A percentile compares a stretch with the other conserved stretches of the same genome.
These are phyloP conservation scores for Chaetodon trifasciatus DNA, from an alignment of 2,797 vertebrate species.

Conservation along the genomic window DNA sequence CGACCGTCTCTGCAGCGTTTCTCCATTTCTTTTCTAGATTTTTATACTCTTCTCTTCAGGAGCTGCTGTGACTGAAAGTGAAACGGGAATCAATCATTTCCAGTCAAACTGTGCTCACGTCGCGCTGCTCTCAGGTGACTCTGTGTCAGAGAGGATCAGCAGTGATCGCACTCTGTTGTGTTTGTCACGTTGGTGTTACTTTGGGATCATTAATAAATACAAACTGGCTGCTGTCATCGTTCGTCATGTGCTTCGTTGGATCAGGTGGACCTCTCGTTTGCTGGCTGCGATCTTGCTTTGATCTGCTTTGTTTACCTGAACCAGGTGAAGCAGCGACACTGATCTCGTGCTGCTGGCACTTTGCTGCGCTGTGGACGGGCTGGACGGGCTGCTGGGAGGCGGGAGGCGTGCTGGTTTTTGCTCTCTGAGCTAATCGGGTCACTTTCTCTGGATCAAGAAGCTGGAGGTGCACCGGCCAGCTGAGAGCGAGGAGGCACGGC, in stretches of 20 bases:
- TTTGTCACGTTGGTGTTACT: too few species aligned
- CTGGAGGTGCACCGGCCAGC: constrained; percentile 16
- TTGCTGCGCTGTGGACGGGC: constrained; percentile 7
- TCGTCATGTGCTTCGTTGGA: too few species aligned
- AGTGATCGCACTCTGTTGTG: too few species aligned
- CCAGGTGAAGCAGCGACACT: neutral
- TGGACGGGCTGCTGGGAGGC: constrained; percentile 1
- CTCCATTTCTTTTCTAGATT: too few species aligned
- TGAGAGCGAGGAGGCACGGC: neutral
- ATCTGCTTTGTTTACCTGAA: neutral
- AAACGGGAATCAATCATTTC: too few species aligned
- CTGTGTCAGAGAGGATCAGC: too few species aligned
- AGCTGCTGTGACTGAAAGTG: too few species aligned
- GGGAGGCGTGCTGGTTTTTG: neutral
- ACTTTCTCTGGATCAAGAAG: constrained; percentile 52
- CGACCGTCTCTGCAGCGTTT: neutral
- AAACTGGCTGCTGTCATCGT: neutral
- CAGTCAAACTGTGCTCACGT: too few species aligned
- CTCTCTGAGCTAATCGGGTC: constrained; percentile 35
- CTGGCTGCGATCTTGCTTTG: neutral
- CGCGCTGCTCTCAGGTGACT: too few species aligned
- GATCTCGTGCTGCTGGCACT: neutral
- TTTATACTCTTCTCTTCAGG: too few species aligned
- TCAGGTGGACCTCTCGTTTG: neutral
- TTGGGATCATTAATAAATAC: neutral